phyloP scores from a whole-genome alignment of 2,797 vertebrate species.

The Anomalospiza imberbis region DNA sequence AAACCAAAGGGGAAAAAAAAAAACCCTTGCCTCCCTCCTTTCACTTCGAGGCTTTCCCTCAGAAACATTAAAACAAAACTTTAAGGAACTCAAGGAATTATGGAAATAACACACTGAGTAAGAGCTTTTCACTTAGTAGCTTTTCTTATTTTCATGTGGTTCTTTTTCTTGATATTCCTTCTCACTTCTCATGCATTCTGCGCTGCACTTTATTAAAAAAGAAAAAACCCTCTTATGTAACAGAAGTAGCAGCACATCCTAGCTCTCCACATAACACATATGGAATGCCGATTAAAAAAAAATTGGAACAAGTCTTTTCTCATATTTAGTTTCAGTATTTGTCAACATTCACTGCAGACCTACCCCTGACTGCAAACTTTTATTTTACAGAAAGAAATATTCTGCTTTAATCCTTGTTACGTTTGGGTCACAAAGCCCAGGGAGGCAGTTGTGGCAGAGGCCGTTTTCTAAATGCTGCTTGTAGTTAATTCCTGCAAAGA shows the following conservation, averaged over 20 bases:
- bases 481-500: background rate
- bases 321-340: slow-evolving; percentile 41
- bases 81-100: background rate
- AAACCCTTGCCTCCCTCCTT: background rate
- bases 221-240: background rate
- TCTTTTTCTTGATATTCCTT: background rate
- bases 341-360: background rate
- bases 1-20: background rate
- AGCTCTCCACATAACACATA: background rate
- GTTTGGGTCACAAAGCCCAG: background rate
- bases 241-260: slow-evolving; percentile 16
- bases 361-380: background rate
- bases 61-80: slow-evolving; percentile 12
- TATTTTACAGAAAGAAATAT: background rate
- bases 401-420: background rate
- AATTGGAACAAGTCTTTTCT: background rate
- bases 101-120: background rate
- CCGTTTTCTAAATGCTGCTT: background rate
- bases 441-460: background rate
- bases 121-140: background rate
- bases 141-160: background rate
- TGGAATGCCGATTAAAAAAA: slow-evolving; percentile 17
- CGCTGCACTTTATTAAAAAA: background rate
- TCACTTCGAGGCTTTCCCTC: slow-evolving; percentile 19
- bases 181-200: background rate